Evolutionary conservation across 92 coral and sea anemone genomes (phyloP).

Genomic region (Umimayanthus chanpuru): DNA sequence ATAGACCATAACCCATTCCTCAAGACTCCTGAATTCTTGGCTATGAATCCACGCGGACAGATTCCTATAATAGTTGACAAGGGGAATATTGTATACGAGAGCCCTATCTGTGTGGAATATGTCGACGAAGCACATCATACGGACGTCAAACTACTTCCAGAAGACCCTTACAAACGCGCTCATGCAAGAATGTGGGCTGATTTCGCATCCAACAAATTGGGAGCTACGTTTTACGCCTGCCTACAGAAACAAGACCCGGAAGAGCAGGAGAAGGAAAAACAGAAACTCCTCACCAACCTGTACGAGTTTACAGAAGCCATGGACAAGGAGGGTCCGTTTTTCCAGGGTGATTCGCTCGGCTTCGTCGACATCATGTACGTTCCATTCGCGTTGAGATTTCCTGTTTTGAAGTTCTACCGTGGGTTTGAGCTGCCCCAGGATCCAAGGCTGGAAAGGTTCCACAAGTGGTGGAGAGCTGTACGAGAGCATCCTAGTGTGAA

Average conservation of each 20-base stretch:
- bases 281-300: constrained; percentile 37
- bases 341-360: constrained; percentile 63
- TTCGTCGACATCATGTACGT: constrained; percentile 33
- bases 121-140: constrained; percentile 68
- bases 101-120: constrained; percentile 48
- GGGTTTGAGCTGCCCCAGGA: constrained; percentile 70
- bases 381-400: constrained; percentile 61
- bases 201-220: constrained; percentile 63
- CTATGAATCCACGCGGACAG: constrained; percentile 73
- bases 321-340: constrained; percentile 65
- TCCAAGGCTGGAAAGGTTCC: constrained; percentile 60
- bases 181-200: constrained; percentile 84
- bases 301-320: constrained; percentile 61
- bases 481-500: constrained; percentile 62
- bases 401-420: constrained; percentile 65
- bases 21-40: constrained; percentile 80
- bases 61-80: constrained; percentile 64
- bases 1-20: constrained; percentile 68
- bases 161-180: constrained; percentile 70
- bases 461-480: constrained; percentile 67
- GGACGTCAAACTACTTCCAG: constrained; percentile 53
- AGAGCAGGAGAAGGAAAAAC: constrained; percentile 38
- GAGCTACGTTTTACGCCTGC: constrained; percentile 60
- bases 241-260: constrained; percentile 57
- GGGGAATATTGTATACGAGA: constrained; percentile 49